Conservation (phyloP, 2,797 vertebrate species). For the Anabas testudineus region DNA sequence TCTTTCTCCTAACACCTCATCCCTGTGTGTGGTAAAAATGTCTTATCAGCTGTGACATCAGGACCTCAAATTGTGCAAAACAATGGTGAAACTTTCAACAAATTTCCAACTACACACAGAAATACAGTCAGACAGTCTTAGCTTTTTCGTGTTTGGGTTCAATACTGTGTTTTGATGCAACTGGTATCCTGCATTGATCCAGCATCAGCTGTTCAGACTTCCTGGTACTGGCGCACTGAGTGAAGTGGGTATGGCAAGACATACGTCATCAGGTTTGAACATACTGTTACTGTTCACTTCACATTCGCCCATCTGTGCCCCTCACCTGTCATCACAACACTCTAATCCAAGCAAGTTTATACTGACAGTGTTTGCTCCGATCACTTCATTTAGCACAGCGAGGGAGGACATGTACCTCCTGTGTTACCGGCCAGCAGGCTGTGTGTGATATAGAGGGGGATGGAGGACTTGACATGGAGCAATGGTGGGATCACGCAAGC, state of each 20-base stretch:
- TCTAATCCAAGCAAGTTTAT: slow-evolving; percentile 65
- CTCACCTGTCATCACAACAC: slow-evolving; percentile 61
- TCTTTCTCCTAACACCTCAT: slow-evolving; percentile 43
- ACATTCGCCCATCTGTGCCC: slow-evolving; percentile 59
- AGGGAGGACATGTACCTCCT: slow-evolving; percentile 45
- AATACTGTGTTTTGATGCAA: neutral
- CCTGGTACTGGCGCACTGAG: neutral
- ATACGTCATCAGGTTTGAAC: slow-evolving; percentile 23
- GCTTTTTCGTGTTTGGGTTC: neutral
- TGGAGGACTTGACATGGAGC: slow-evolving; percentile 46
- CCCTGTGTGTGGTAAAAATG: slow-evolving; percentile 16
- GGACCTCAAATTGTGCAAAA: slow-evolving; percentile 7
- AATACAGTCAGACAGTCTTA: neutral
- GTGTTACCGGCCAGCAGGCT: slow-evolving; percentile 42
- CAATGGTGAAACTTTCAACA: neutral
- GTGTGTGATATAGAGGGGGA: slow-evolving; percentile 45
- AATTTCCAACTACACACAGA: neutral
- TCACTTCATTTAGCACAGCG: slow-evolving; percentile 69
- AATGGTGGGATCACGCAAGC: slow-evolving; percentile 70
- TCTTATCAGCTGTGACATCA: neutral
- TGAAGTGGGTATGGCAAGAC: slow-evolving; percentile 7
- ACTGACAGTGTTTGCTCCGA: slow-evolving; percentile 51
- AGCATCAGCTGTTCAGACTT: neutral
- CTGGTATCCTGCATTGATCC: neutral
- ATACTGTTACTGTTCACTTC: slow-evolving; percentile 63